Conservation (phyloP, 2,113 vertebrate genomes). For the Ailurus styani region DNA sequence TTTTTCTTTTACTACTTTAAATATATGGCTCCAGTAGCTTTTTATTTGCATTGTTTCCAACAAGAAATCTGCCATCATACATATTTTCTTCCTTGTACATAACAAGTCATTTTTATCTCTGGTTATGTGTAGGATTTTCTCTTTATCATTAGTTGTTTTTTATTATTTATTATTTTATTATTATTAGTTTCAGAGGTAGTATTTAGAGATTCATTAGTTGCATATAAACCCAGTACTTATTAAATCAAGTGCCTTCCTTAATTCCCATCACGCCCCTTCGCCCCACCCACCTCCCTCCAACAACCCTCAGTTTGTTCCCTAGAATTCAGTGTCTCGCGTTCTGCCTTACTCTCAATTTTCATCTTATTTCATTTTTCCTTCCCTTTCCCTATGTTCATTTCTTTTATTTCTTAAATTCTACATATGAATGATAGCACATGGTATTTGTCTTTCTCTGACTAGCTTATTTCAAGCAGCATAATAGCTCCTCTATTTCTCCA, state of each 20-base stretch:
- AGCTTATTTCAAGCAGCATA: background rate
- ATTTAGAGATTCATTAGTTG: background rate
- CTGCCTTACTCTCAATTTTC: background rate
- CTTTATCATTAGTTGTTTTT: too few species aligned
- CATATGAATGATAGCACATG: background rate
- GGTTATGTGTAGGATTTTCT: background rate
- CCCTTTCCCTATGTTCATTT: background rate
- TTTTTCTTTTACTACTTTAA: background rate
- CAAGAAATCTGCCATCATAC: background rate
- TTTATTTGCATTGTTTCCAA: too few species aligned
- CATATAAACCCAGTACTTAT: background rate
- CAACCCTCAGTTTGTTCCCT: too few species aligned
- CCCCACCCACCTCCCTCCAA: background rate
- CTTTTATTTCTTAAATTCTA: background rate
- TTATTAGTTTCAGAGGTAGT: background rate
- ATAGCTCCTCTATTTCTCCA: background rate
- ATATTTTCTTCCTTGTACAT: background rate
- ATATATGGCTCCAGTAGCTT: too few species aligned
- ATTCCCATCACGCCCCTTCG: background rate
- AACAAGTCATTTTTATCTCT: background rate
- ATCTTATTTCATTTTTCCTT: background rate
- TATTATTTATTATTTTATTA: too few species aligned
- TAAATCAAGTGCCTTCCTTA: background rate
- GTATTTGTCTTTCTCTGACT: background rate
- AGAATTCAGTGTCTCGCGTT: too few species aligned